Percentiles rank a stretch among this genome's conserved stretches.
Evolutionary conservation across 1,140 invertebrate species (phyloP).

Genomic region (Eciton burchellii): DNA sequence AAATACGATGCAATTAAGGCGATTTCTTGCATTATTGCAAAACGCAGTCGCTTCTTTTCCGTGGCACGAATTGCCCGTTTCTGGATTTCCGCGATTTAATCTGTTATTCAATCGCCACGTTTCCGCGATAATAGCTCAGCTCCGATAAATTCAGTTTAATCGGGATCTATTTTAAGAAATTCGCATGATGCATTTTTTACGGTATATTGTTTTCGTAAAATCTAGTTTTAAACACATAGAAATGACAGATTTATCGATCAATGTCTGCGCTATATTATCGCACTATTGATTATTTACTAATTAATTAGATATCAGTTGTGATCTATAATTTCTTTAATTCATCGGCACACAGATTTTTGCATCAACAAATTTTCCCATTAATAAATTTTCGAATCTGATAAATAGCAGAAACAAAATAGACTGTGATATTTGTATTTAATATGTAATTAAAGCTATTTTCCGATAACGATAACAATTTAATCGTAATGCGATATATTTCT

Average conservation of each 20-base stretch:
- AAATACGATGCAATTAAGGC: constrained; percentile 64
- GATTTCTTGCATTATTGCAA: constrained; percentile 52
- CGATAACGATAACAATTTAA: constrained; percentile 3
- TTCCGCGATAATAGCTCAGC: not conserved
- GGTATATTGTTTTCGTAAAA: not conserved
- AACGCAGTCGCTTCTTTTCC: constrained; percentile 49
- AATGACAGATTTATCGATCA: not conserved
- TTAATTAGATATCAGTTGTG: not conserved
- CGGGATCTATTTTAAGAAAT: not conserved
- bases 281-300: not conserved
- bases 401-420: not conserved
- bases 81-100: constrained; percentile 3
- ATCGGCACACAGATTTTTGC: not conserved
- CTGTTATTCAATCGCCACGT: not conserved
- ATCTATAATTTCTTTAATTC: not conserved
- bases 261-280: not conserved
- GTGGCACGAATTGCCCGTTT: constrained; percentile 28
- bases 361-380: not conserved
- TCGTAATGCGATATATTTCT: constrained; percentile 8
- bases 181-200: not conserved
- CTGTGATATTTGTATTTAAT: not conserved
- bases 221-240: not conserved
- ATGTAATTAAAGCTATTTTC: not conserved
- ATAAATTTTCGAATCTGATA: not conserved
- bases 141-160: not conserved